Conservation (phyloP, 2,113 vertebrate species). For the Ailurus styani region DNA sequence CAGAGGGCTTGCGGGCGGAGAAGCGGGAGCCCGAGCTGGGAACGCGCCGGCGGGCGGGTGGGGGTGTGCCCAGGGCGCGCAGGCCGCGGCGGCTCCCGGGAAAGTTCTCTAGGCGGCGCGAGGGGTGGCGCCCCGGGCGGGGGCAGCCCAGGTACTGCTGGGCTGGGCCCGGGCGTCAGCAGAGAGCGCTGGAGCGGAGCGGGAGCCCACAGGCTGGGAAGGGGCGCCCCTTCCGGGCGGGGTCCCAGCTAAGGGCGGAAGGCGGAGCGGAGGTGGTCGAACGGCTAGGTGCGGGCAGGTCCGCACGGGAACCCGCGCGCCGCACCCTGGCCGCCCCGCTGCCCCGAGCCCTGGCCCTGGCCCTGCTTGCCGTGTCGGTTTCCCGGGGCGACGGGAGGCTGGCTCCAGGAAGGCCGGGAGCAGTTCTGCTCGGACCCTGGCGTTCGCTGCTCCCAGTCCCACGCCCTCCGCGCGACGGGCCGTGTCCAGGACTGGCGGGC, state of each 20-base stretch:
- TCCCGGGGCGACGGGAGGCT: not conserved
- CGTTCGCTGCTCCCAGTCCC: not conserved
- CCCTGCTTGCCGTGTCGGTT: not conserved
- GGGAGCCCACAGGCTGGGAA: rapidly evolving
- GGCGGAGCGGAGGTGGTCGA: constrained; percentile 12
- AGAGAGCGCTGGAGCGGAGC: not conserved
- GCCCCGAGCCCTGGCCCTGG: no score
- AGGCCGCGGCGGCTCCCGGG: constrained; percentile 26
- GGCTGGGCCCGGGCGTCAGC: not conserved
- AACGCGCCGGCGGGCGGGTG: not conserved
- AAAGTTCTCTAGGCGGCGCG: constrained; percentile 38
- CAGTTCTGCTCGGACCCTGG: not conserved
- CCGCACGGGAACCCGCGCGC: not conserved
- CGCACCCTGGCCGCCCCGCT: rapidly evolving
- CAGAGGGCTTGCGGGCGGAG: not conserved
- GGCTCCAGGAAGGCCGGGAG: not conserved
- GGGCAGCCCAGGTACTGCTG: constrained; percentile 9
- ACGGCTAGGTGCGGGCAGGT: not conserved
- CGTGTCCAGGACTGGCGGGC: not conserved
- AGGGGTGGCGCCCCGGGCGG: not conserved
- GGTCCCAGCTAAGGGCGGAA: not conserved
- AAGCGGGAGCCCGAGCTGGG: not conserved
- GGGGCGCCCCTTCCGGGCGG: constrained; percentile 11
- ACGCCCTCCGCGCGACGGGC: constrained; percentile 5
- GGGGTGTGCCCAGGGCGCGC: not conserved